These are phyloP conservation scores for Drosophila prolongata DNA, from an alignment of 2,888 invertebrate species.

Conservation along the genomic window DNA sequence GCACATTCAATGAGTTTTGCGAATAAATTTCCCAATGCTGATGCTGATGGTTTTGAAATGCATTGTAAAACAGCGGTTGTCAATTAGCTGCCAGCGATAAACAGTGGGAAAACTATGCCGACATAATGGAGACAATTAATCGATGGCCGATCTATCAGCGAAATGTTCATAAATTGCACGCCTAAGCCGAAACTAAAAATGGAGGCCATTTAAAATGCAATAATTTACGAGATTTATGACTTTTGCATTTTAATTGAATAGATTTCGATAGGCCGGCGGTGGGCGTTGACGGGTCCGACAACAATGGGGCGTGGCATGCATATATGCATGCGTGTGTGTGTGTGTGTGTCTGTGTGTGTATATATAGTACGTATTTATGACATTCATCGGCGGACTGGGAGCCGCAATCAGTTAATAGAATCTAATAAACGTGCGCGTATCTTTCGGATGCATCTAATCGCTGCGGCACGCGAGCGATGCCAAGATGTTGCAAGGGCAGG, in stretches of 20 bases:
- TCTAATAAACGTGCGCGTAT: constrained; percentile 78
- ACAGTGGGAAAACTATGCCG: constrained; percentile 15
- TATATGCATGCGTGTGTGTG: constrained; percentile 6
- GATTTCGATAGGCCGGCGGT: constrained; percentile 62
- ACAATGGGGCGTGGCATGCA: constrained; percentile 51
- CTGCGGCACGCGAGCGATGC: constrained; percentile 53
- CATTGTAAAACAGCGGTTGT: constrained; percentile 4
- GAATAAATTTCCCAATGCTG: too few relatives aligned
- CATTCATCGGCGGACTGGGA: constrained; percentile 31
- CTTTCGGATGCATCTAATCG: constrained; percentile 74
- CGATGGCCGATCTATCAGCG: constrained; percentile 36
- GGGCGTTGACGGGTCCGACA: constrained; percentile 25
- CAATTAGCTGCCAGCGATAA: constrained; percentile 26
- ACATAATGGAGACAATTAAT: constrained; percentile 34
- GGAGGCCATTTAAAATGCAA: constrained; percentile 62
- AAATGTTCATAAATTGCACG: constrained; percentile 34
- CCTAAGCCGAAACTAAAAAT: constrained; percentile 25
- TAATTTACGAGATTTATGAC: constrained; percentile 66
- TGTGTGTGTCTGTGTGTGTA: constrained; percentile 1
- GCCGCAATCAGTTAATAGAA: constrained; percentile 78
- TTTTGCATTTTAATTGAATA: constrained; percentile 69
- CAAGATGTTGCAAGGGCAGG: constrained; percentile 16
- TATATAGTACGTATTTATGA: constrained; percentile 23
- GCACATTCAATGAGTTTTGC: neutral
- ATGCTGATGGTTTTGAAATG: too few relatives aligned